Conservation (phyloP, 2,113 vertebrate genomes). For the Carassius auratus region DNA sequence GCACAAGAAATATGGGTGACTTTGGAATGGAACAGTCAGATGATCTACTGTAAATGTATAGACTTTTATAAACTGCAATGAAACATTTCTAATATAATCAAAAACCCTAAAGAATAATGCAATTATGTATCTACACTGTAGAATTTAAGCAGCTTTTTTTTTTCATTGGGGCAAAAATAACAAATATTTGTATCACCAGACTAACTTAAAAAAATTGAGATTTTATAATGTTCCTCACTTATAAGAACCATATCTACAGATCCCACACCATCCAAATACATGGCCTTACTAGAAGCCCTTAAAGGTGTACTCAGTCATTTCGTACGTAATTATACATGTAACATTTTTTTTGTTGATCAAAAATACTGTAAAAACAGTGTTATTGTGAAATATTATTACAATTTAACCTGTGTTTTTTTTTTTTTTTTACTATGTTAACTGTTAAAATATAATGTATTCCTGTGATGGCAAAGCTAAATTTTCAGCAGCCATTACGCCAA, state of each 20-base stretch:
- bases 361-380: not conserved
- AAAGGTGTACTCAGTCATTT: not conserved
- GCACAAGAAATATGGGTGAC: conserved; percentile 15
- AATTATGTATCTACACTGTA: conserved; percentile 13
- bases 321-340: not conserved
- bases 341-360: too few species aligned
- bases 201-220: not conserved
- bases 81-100: not conserved
- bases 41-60: not conserved
- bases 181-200: not conserved
- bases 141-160: not conserved
- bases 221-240: not conserved
- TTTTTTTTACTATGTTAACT: not conserved
- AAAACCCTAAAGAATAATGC: not conserved
- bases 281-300: not conserved
- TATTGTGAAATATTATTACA: not conserved
- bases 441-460: not conserved
- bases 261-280: conserved; percentile 10
- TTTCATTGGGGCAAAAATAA: not conserved
- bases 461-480: not conserved
- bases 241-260: not conserved
- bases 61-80: conserved; percentile 3
- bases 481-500: not conserved
- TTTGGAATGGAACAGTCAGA: not conserved
- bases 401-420: not conserved